Evolutionary conservation across 1,140 invertebrate genomes (phyloP).

Genomic region (Tetranychus urticae): DNA sequence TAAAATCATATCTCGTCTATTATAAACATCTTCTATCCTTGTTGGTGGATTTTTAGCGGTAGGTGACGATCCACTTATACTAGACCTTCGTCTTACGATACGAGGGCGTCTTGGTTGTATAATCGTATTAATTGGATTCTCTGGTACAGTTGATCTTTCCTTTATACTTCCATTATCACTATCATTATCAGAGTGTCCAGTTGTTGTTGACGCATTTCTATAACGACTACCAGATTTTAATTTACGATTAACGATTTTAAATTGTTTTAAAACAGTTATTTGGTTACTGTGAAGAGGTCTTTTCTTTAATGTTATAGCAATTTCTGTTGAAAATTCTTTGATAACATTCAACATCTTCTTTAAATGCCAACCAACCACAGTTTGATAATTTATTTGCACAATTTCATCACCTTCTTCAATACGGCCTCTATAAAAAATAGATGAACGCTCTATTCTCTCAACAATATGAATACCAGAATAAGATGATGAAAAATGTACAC

Average conservation of each 20-base stretch:
- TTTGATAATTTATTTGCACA: constrained; percentile 71
- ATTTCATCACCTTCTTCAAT: constrained; percentile 81
- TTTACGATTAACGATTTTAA: constrained; percentile 11
- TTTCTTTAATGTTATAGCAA: constrained; percentile 57
- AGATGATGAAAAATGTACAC: constrained; percentile 40
- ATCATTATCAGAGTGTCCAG: neutral
- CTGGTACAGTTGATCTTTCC: too few relatives aligned
- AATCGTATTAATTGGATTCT: too few relatives aligned
- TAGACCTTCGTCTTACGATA: constrained; percentile 42
- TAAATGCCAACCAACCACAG: constrained; percentile 65
- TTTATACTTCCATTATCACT: neutral
- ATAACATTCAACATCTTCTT: constrained; percentile 50
- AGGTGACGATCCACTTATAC: constrained; percentile 59
- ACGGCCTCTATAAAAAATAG: constrained; percentile 47
- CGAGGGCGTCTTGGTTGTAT: neutral
- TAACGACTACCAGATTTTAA: neutral
- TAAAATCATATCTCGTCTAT: neutral
- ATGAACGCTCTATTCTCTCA: constrained; percentile 44
- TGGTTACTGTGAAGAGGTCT: constrained; percentile 37
- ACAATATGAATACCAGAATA: constrained; percentile 64
- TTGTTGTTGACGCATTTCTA: constrained; percentile 1
- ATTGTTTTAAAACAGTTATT: constrained; percentile 12
- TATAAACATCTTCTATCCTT: constrained; percentile 30
- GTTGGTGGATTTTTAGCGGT: constrained; percentile 35
- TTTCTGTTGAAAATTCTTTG: constrained; percentile 49